Evolutionary conservation across 2,113 vertebrate species (phyloP), one percentile per base, ranked within the genome.

Genomic region (Passerina amoena): DNA sequence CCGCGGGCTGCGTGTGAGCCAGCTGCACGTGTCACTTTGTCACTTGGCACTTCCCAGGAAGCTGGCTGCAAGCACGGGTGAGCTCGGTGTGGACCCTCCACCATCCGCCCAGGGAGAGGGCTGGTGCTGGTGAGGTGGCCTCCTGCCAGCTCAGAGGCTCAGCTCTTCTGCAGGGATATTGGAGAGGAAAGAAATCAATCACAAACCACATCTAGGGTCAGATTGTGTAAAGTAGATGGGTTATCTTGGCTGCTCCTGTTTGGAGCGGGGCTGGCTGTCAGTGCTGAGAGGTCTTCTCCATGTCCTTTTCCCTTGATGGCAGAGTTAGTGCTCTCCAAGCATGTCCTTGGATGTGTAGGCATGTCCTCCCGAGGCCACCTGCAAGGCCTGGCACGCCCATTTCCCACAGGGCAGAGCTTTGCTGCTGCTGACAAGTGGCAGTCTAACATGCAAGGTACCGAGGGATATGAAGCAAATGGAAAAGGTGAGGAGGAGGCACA

Each of bases 271-370:
- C n/a, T 51, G 53, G 18, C 27, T 68, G 27, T 51, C 19, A 8
- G 59, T 28, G 57, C 33, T 47, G 19, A 13, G 53, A 71, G 30
- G 2, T 72, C 12, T 70, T 85, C 35, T 82, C 51, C 33, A n/a
- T 1, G 1, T 73, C 27, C 22, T 86, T 59, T 10, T 60, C 12
- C 37, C 16, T 27, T 45, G 37, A 27, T 14, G 25, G 31, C 23
- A 81, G 30, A 30, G 11, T 47, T 61, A 42, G 48, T 12, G 11
- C 12, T 40, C 35, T 71, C 33, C 31, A 57, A 18, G 23, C 14
- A 1, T 0, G 0, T 68, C 61, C 21, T 31, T 66, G 0, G 0
- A 15, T 9, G 2, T 18, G 42, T 33, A 3, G 17, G 12, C 0
- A 1, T 10, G 33, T 51, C 33, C 35, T 71, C 13, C 0, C 0